Evolutionary conservation across 2,888 invertebrate genomes (phyloP).

Genomic region (Drosophila recens): DNA sequence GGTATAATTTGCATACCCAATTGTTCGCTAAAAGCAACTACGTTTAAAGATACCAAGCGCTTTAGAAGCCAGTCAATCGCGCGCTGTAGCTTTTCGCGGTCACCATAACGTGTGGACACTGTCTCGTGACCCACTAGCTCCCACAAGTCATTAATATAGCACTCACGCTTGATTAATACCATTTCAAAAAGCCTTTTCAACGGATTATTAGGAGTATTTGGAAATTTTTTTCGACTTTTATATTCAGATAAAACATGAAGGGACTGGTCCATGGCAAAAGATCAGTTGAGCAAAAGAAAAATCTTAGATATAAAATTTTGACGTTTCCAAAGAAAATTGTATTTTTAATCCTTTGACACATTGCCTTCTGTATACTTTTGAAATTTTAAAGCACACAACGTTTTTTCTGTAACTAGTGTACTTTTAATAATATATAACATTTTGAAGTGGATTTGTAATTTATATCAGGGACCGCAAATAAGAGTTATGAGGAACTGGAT

Average conservation of each 20-base stretch:
- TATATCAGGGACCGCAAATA: too few species aligned
- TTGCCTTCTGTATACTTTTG: too few species aligned
- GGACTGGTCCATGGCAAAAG: slow-evolving; percentile 7
- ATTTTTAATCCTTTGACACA: not conserved
- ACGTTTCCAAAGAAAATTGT: slow-evolving; percentile 2
- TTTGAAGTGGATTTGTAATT: too few species aligned
- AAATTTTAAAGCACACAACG: too few species aligned
- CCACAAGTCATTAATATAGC: slow-evolving; percentile 53
- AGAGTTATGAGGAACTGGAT: too few species aligned
- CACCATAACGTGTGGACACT: slow-evolving; percentile 32
- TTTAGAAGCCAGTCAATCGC: slow-evolving; percentile 51
- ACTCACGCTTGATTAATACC: slow-evolving; percentile 45
- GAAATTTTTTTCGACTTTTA: not conserved
- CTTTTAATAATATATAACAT: too few species aligned
- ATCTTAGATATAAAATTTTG: slow-evolving; percentile 14
- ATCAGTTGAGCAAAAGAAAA: not conserved
- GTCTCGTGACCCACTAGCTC: slow-evolving; percentile 42
- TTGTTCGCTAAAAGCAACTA: slow-evolving; percentile 52
- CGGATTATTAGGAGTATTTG: slow-evolving; percentile 5
- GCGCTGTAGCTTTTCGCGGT: slow-evolving; percentile 28
- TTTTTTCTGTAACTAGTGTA: too few species aligned
- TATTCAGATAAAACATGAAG: not conserved
- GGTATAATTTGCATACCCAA: slow-evolving; percentile 50
- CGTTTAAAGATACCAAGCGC: slow-evolving; percentile 39
- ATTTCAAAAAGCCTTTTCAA: slow-evolving; percentile 41